Percentiles rank a stretch among this genome's conserved stretches.
phyloP scores from a whole-genome alignment of 2,113 vertebrate genomes.

The Myxocyprinus asiaticus region DNA sequence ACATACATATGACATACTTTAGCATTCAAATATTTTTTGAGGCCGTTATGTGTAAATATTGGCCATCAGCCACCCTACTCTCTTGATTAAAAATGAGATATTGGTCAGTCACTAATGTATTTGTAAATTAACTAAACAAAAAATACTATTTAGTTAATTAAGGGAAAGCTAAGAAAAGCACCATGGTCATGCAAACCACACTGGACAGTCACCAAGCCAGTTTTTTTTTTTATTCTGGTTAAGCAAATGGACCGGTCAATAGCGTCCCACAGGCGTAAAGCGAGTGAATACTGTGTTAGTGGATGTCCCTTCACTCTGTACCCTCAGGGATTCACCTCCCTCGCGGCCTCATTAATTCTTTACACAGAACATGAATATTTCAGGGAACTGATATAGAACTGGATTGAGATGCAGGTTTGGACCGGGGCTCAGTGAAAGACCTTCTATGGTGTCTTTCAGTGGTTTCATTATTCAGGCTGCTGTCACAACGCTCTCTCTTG shows the following conservation, averaged over 20 bases:
- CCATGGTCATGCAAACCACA: background rate
- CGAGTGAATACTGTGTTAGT: conserved; percentile 3
- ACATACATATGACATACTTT: no score
- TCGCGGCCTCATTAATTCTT: conserved; percentile 72
- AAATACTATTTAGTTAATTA: background rate
- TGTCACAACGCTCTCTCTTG: conserved; percentile 56
- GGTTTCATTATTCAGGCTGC: conserved; percentile 62
- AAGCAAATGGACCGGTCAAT: conserved; percentile 14
- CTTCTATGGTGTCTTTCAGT: conserved; percentile 62
- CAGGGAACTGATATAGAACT: conserved; percentile 68
- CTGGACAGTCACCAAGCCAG: background rate
- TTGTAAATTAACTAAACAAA: background rate
- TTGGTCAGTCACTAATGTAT: no score
- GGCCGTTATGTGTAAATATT: no score
- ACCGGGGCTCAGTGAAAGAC: conserved; percentile 66
- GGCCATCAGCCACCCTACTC: no score
- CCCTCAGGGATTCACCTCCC: conserved; percentile 64
- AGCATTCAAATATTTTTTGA: no score
- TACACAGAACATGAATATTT: conserved; percentile 74
- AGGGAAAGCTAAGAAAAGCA: background rate
- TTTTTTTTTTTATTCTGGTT: background rate
- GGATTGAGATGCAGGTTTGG: conserved; percentile 66
- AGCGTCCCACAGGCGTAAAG: background rate
- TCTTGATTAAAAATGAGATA: no score
- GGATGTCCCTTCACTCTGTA: conserved; percentile 51